Base-by-base conservation (phyloP, 2,888 invertebrate genomes). In the Monopis laevigella region DNA sequence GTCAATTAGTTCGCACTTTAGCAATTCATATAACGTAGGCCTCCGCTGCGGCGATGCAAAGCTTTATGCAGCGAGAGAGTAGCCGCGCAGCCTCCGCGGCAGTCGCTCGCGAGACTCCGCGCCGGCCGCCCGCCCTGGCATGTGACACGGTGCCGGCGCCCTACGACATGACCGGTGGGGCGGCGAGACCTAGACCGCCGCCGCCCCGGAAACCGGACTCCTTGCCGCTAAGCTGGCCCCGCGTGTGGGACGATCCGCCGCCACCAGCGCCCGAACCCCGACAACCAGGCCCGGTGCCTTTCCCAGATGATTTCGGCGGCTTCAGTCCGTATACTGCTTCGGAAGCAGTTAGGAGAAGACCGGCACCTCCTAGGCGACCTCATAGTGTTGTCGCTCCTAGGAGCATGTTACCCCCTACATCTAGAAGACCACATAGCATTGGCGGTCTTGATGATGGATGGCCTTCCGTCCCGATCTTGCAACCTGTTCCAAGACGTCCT, bases 341-440 rank as follows among this genome's bases (percentile, higher is more conserved):
- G 18, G 61, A 56, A 14, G 52, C 30, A 62, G 62, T 38, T 12
- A 21, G 41, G 1, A 43, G 46, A 2, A 57, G 55, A n/a, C 52
- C 55, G 4, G 43, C 55, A 28, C 54, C 62, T 44, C 65, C 68
- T 18, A 67, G 84, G 47, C 69, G 84, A 54, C 82, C 85, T 46
- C 80, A 82, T 54, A 84, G 84, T 58, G 83, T 82, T 49, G 70
- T 82, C 54, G 16, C 77, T 30, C 69, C 82, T 48, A 71, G 83
- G 35, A 59, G 67, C 12, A 49, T 52, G 21, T 61, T 64, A 41
- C 68, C 63, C 29, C 57, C 66, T 21, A 57, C 74, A 51, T 65
- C 42, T 43, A 65, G 82, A 48, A 58, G 87, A 41, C 87, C 88
- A 27, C 86, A 85, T 62, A 87, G 87, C 54, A 84, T 87, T 51